Base-by-base conservation (phyloP, 2,888 invertebrate genomes). In the Meteorus colon region DNA sequence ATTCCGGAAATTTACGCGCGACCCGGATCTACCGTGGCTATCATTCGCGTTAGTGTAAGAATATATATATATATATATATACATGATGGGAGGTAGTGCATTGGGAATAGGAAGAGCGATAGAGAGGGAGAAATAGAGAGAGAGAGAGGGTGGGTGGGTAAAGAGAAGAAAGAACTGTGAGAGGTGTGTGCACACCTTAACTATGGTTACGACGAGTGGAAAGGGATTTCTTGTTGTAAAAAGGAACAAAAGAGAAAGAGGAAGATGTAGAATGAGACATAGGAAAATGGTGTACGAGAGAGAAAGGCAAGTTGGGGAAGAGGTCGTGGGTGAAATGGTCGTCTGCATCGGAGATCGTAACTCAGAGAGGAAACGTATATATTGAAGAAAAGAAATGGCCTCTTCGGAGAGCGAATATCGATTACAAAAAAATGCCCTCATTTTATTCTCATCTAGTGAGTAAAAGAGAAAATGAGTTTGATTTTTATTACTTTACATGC, bases 1-100 rank as follows among this genome's bases (percentile, higher is more conserved):
- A 86, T 84, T 85, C 84, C 82, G 84, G 85, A 86, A 86, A 86
- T 86, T 86, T 86, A 86, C 86, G 86, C 85, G 85, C 86, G 85
- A 86, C 86, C 86, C 83, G 83, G 82, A 86, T 86, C 82, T 79
- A 78, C 77, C 79, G 75, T 68, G 84, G 80, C 85, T 82, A 86
- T 86, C 83, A 82, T 83, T 84, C 80, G 74, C 76, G 75, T 41
- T 48, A 75, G 78, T 59, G 78, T 71, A 60, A 66, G 45, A 45
- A n/a, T 48, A 19, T 55, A 55, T 55, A 19, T 19, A 19, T 55
- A 48, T 48, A 48, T 48, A 48, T 48, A 24, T 55, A 6, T 55
- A 55, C 3, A 48, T 10, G 10, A 10, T 10, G 4, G n/a, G 19
- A 14, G 48, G 75, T 19, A 31, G 73, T 48, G 60, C 45, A 51